Base-by-base conservation (phyloP, 2,113 vertebrate species). In the Prochilodus magdalenae region DNA sequence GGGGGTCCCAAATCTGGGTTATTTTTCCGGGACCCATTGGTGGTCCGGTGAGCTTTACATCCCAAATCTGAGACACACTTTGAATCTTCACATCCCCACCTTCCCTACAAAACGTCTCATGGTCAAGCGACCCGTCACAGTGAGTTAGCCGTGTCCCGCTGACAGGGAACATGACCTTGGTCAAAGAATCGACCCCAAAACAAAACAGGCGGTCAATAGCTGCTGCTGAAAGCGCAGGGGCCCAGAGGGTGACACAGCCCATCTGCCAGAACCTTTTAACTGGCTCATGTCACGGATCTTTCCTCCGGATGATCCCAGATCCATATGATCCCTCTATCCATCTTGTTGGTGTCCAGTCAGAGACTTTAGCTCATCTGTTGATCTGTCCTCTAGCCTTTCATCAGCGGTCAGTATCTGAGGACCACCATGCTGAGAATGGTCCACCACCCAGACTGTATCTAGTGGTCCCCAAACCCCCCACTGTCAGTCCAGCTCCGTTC, bases 121-220 rank as follows among this genome's bases (percentile, higher is more conserved):
- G 57, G n/a, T 20, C 53, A 55, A 60, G 57, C 24, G 57, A 13
- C n/a, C 57, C 57, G 13, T 24, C 55, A 57, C 2, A 1, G n/a
- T 18, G 40, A 44, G 40, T 10, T 5, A 44, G 40, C 40, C 8
- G 22, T 47, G 22, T n/a, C n/a, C 26, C 16, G 44, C 27, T 0
- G 7, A 29, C 27, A 65, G 44, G n/a, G 62, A 73, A 14, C 33
- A 20, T 86, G 84, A 86, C 79, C 82, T 82, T 83, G 84, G 14
- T 36, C 47, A 40, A 24, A 66, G 30, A 44, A 84, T 76, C 33
- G 72, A 70, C 65, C 69, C 36, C 26, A 33, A 51, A 67, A 49
- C 63, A 67, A 69, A 36, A 40, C 22, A 80, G 65, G 60, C 47
- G 63, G 55, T 87, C 83, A 65, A 85, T 87, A 82, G 75, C 67